Base-by-base conservation (phyloP, 2,888 invertebrate species). In the Drosophila siamana region DNA sequence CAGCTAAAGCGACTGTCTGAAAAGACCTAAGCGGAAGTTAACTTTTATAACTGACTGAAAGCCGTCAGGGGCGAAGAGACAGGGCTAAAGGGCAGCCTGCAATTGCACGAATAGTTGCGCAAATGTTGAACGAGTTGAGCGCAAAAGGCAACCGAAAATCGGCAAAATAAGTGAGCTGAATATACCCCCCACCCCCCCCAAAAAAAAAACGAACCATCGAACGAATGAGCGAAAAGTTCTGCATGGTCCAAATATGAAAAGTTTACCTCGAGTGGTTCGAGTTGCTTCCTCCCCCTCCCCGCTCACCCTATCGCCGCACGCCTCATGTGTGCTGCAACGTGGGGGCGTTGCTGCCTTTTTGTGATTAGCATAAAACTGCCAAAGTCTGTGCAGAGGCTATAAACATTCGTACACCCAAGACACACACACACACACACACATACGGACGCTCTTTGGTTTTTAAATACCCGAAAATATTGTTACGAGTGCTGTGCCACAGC, bases 331-430 rank as follows among this genome's bases (percentile, higher is more conserved):
- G 59, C 63, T 19, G 19, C 28, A 33, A 60, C 61, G 64, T 68
- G 56, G 38, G 52, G 55, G 68, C 48, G 55, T 30, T 43, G 55
- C 62, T 69, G 73, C 75, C 67, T 78, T 85, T 87, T 80, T 77
- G 77, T 88, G 85, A 86, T 86, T 86, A 86, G 85, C 85, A 86
- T 88, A 84, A 86, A 88, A 84, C 74, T 85, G 80, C 76, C 86
- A 80, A 88, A 88, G 88, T 84, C 80, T 83, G 72, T 75, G 72
- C 68, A 54, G 61, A 65, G 79, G 50, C 62, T 56, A 81, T 78
- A 82, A 80, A 80, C 69, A 76, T 83, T 74, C 74, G 52, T 57
- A 67, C 51, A 66, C 47, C 38, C 65, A 57, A 75, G 52, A 41
- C 55, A 74, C 63, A 76, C 66, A 79, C 44, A 54, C 48, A 22